A percentile compares a stretch with the other conserved stretches of the same genome.
phyloP scores from a whole-genome alignment of 2,113 vertebrate genomes.

The Solea senegalensis region DNA sequence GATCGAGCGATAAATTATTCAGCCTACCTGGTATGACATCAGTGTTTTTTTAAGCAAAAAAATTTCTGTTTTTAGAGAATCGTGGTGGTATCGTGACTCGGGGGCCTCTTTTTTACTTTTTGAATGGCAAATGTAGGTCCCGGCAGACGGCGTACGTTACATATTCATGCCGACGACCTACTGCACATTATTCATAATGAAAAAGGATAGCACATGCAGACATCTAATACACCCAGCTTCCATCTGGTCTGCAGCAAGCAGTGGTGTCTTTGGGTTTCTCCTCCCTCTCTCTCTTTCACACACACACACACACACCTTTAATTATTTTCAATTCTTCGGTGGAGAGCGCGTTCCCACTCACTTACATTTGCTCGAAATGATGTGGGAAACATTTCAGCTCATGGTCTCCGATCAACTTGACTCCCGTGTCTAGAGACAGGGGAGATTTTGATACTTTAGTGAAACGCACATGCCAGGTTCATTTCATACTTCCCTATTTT shows the following conservation, averaged over 20 bases:
- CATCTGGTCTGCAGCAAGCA: constrained; percentile 51
- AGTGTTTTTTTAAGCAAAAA: neutral
- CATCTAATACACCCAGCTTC: constrained; percentile 35
- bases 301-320: constrained; percentile 18
- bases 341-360: constrained; percentile 44
- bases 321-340: constrained; percentile 53
- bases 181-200: constrained; percentile 30
- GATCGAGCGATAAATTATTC: too few relatives aligned
- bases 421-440: constrained; percentile 47
- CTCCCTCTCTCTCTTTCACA: constrained; percentile 14
- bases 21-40: too few relatives aligned
- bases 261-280: constrained; percentile 30
- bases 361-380: constrained; percentile 57
- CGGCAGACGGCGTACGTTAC: constrained; percentile 9
- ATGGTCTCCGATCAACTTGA: constrained; percentile 44
- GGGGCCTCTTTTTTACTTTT: neutral
- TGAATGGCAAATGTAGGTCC: constrained; percentile 20
- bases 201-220: constrained; percentile 17
- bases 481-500: constrained; percentile 36
- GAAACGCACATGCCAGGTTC: constrained; percentile 40
- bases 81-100: neutral
- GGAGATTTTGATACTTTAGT: constrained; percentile 38
- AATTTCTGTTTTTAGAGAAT: neutral
- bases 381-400: constrained; percentile 61
- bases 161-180: constrained; percentile 22